Conservation (phyloP, 2,797 vertebrate genomes). For the Clamator glandarius region DNA sequence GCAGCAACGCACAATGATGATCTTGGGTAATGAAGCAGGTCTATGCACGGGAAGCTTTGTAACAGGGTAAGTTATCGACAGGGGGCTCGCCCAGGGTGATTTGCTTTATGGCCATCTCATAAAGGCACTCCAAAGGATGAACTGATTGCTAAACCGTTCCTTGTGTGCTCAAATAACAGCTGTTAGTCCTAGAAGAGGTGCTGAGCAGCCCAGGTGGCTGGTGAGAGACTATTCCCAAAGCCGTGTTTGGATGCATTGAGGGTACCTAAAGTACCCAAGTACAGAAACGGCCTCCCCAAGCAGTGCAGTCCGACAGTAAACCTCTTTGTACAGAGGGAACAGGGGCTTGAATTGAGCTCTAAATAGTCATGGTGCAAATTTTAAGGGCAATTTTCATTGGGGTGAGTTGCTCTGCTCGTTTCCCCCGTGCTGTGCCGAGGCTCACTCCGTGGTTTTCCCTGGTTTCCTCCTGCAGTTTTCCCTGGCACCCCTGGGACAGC, state of each 20-base stretch:
- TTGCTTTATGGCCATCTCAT: not conserved
- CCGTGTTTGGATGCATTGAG: accelerated
- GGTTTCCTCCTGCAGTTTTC: too few relatives aligned
- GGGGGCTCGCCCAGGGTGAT: not conserved
- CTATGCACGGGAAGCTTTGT: not conserved
- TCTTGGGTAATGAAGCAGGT: not conserved
- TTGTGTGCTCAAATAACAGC: not conserved
- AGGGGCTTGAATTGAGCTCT: not conserved
- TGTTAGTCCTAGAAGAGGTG: not conserved
- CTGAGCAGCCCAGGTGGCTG: not conserved
- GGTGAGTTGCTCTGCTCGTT: not conserved
- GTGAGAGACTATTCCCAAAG: not conserved
- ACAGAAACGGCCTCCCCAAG: not conserved
- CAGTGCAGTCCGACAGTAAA: not conserved
- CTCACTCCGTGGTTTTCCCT: not conserved
- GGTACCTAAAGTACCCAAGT: not conserved
- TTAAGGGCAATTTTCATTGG: not conserved
- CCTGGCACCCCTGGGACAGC: not conserved
- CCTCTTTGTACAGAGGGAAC: not conserved
- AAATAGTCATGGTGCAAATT: not conserved
- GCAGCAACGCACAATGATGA: not conserved
- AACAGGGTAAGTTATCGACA: not conserved
- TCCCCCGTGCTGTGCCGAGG: not conserved
- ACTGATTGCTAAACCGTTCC: not conserved
- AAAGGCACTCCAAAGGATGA: not conserved